Evolutionary conservation across 1,140 invertebrate species (phyloP).

Genomic region (Aphaenogaster rudis): DNA sequence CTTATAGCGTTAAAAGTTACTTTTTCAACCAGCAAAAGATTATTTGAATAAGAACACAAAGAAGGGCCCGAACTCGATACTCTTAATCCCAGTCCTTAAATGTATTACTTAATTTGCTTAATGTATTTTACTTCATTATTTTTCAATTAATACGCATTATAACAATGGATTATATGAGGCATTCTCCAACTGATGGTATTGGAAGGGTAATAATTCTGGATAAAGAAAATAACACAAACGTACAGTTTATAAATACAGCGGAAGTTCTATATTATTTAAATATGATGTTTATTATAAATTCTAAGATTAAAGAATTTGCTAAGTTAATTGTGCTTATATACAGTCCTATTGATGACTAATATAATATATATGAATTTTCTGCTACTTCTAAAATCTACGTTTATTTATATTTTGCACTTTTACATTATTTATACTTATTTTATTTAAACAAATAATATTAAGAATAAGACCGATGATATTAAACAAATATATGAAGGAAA

Average conservation of each 20-base stretch:
- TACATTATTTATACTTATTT: too few species aligned
- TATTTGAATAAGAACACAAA: background rate
- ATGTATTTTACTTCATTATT: background rate
- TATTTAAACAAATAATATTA: background rate
- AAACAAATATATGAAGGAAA: too few species aligned
- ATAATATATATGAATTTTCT: background rate
- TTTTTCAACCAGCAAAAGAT: background rate
- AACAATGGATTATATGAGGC: background rate
- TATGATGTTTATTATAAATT: background rate
- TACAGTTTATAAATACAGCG: background rate
- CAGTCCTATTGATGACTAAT: background rate
- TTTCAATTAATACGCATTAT: background rate
- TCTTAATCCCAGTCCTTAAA: background rate
- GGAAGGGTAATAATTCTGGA: background rate
- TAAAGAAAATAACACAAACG: background rate
- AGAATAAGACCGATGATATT: too few species aligned
- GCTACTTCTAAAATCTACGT: background rate
- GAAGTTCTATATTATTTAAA: background rate
- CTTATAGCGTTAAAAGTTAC: background rate
- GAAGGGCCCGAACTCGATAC: background rate
- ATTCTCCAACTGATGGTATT: background rate
- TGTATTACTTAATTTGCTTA: background rate
- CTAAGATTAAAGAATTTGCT: background rate
- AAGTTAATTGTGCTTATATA: background rate
- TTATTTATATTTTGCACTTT: background rate